Evolutionary conservation across 2,888 invertebrate genomes (phyloP).

Genomic region (Zonitis immaculata): DNA sequence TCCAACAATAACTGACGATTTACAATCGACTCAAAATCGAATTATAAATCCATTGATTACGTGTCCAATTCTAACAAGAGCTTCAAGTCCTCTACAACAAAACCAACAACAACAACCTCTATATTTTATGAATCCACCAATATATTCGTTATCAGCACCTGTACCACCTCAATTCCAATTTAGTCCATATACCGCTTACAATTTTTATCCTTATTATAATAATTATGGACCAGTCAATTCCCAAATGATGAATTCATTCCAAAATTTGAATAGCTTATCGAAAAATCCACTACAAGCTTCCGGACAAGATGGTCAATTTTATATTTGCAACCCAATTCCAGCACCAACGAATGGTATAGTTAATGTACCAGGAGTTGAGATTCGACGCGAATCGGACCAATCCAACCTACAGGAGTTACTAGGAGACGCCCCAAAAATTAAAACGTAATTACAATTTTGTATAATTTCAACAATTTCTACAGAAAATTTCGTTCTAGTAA

Average conservation of each 20-base stretch:
- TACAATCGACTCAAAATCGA: slow-evolving; percentile 33
- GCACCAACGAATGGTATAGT: slow-evolving; percentile 30
- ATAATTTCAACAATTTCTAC: background rate
- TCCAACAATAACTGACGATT: slow-evolving; percentile 21
- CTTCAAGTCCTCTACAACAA: slow-evolving; percentile 18
- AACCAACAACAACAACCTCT: slow-evolving; percentile 19
- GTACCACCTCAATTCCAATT: slow-evolving; percentile 10
- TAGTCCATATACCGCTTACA: slow-evolving; percentile 10
- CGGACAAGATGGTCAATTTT: slow-evolving; percentile 40
- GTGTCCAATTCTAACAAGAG: slow-evolving; percentile 25
- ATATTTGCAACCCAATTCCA: slow-evolving; percentile 42
- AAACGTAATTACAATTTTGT: background rate
- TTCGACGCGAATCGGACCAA: slow-evolving; percentile 28
- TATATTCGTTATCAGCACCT: slow-evolving; percentile 28
- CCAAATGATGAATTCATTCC: slow-evolving; percentile 8
- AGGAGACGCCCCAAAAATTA: slow-evolving; percentile 6
- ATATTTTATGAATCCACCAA: slow-evolving; percentile 32
- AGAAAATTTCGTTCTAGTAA: slow-evolving; percentile 26
- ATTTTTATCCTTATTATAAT: slow-evolving; percentile 8
- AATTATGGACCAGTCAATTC: slow-evolving; percentile 1
- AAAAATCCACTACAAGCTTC: slow-evolving; percentile 29
- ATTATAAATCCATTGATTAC: slow-evolving; percentile 33
- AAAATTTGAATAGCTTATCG: slow-evolving; percentile 3
- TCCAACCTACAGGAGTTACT: slow-evolving; percentile 34
- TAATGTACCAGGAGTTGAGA: slow-evolving; percentile 40